Evolutionary conservation across 2,113 vertebrate genomes (phyloP).

Genomic region (Sebastes fasciatus): DNA sequence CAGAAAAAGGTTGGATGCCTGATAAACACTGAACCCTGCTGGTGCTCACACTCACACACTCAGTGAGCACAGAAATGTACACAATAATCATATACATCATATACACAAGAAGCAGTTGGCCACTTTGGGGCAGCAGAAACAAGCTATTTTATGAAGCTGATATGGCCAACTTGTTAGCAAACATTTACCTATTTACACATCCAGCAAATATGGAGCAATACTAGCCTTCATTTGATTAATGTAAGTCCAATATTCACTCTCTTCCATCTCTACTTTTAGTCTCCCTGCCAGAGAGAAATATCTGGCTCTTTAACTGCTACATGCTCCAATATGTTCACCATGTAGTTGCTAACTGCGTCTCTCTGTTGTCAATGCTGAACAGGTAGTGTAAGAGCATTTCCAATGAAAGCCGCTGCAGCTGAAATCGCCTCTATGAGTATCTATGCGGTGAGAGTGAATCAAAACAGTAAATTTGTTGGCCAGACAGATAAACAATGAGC

Average conservation of each 20-base stretch:
- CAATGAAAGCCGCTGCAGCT: not conserved
- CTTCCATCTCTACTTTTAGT: too few relatives aligned
- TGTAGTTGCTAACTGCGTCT: not conserved
- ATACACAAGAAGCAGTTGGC: too few relatives aligned
- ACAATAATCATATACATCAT: too few relatives aligned
- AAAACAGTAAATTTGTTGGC: too few relatives aligned
- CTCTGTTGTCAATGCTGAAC: not conserved
- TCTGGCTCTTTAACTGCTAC: too few relatives aligned
- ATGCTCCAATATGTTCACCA: not conserved
- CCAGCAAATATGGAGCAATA: not conserved
- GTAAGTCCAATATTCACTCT: not conserved
- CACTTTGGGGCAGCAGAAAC: too few relatives aligned
- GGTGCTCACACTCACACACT: not conserved
- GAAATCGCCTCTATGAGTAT: too few relatives aligned
- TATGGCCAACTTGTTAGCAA: not conserved
- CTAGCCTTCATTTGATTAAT: not conserved
- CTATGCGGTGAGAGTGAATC: too few relatives aligned
- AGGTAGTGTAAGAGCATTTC: not conserved
- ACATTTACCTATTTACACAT: not conserved
- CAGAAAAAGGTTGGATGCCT: constrained; percentile 67
- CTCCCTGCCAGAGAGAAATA: too few relatives aligned
- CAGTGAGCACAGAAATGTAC: not conserved
- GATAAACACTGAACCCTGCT: not conserved
- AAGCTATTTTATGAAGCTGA: too few relatives aligned
- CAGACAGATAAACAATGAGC: too few relatives aligned